Evolutionary conservation across 53 echinoderm and acorn worm genomes (phyloP).

Genomic region (Antedon mediterranea): DNA sequence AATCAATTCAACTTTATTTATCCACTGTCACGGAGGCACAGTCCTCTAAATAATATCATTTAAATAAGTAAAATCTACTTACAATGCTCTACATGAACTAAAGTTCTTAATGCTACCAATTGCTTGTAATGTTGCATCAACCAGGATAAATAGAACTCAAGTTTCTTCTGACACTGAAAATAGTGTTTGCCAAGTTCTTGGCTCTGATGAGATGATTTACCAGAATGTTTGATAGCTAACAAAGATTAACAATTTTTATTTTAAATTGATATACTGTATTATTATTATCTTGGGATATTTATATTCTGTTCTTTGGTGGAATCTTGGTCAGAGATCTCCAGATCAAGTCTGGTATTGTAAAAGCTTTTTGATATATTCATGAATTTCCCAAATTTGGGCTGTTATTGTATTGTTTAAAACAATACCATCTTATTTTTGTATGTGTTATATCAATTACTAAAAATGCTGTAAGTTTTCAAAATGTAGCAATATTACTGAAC

Average conservation of each 20-base stretch:
- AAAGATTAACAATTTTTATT: too few species aligned
- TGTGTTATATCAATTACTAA: neutral
- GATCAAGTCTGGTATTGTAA: too few species aligned
- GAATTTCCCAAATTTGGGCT: too few species aligned
- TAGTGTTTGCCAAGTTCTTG: neutral
- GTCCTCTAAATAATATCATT: too few species aligned
- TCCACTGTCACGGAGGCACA: too few species aligned
- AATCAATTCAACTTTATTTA: too few species aligned
- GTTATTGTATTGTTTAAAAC: too few species aligned
- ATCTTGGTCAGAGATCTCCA: too few species aligned
- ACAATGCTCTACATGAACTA: constrained; percentile 31
- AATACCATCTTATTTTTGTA: neutral
- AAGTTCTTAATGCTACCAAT: constrained; percentile 10
- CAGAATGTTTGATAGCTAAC: neutral
- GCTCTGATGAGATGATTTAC: neutral
- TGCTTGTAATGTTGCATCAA: constrained; percentile 15
- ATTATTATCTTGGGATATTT: too few species aligned
- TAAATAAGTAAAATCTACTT: constrained; percentile 5
- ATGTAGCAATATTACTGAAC: constrained; percentile 14
- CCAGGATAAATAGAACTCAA: constrained; percentile 72
- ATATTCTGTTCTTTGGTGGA: too few species aligned
- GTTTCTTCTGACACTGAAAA: constrained; percentile 65
- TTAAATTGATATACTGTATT: too few species aligned
- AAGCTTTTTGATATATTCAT: too few species aligned
- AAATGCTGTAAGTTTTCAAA: neutral